phyloP scores from a whole-genome alignment of 2,113 vertebrate species.

The Paradoxurus hermaphroditus region DNA sequence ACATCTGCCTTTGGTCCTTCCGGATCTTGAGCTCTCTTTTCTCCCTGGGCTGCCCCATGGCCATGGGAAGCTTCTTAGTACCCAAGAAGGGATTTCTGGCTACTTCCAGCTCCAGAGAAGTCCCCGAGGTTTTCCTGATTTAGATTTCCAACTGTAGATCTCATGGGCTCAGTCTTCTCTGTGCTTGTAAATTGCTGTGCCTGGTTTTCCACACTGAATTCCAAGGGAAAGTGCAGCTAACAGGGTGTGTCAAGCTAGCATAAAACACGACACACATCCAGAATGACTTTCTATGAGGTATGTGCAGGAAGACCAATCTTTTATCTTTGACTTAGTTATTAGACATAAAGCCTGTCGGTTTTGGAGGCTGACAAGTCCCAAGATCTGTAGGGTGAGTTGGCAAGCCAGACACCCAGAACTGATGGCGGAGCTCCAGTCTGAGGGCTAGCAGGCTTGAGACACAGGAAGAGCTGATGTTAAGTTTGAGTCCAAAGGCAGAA shows the following conservation, averaged over 20 bases:
- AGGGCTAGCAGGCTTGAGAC: not conserved
- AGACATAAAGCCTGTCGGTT: not conserved
- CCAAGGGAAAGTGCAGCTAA: not conserved
- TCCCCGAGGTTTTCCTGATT: not conserved
- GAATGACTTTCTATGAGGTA: not conserved
- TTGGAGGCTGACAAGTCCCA: not conserved
- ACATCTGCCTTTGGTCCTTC: not conserved
- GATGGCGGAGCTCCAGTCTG: not conserved
- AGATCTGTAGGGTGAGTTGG: not conserved
- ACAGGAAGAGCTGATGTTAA: not conserved
- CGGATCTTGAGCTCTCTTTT: not conserved
- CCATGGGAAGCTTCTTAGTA: not conserved
- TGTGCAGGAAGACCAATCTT: not conserved
- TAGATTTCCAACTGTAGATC: not conserved
- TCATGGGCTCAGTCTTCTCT: not conserved
- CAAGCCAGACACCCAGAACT: not conserved
- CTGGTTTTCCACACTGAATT: not conserved
- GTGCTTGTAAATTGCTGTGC: not conserved
- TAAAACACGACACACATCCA: accelerated
- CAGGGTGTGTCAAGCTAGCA: not conserved
- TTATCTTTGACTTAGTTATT: not conserved
- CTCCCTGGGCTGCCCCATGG: not conserved
- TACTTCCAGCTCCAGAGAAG: not conserved
- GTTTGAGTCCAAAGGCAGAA: not conserved
- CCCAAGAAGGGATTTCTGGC: not conserved